Evolutionary conservation across 2,797 vertebrate species (phyloP).

Genomic region (Coreius guichenoti): DNA sequence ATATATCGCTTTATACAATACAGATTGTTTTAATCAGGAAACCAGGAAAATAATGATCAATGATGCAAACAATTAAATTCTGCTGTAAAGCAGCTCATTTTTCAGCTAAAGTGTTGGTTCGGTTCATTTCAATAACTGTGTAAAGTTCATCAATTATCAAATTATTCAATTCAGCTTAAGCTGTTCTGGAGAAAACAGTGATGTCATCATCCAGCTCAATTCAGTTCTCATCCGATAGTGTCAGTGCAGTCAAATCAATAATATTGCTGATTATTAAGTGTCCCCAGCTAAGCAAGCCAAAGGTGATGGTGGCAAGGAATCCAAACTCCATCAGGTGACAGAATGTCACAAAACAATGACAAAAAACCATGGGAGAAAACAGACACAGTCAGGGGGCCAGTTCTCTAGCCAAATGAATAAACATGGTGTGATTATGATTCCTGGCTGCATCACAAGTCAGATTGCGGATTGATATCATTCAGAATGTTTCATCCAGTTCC

Average conservation of each 20-base stretch:
- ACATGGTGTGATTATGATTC: not conserved
- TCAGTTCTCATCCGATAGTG: not conserved
- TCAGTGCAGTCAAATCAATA: not conserved
- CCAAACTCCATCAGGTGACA: too few species aligned
- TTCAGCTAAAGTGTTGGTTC: too few species aligned
- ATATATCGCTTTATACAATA: too few species aligned
- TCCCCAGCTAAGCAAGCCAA: too few species aligned
- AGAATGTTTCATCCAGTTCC: not conserved
- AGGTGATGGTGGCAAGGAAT: not conserved
- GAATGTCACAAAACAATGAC: not conserved
- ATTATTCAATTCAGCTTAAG: not conserved
- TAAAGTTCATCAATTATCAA: not conserved
- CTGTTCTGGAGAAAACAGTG: not conserved
- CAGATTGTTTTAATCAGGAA: not conserved
- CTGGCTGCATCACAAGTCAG: not conserved
- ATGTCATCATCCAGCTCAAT: not conserved
- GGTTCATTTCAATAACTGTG: too few species aligned
- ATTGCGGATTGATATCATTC: not conserved
- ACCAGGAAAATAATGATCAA: not conserved
- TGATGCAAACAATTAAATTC: not conserved
- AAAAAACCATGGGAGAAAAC: not conserved
- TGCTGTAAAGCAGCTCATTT: not conserved
- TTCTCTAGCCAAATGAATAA: not conserved
- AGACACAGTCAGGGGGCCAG: not conserved
- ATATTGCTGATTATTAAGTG: not conserved